phyloP scores from a whole-genome alignment of 2,888 invertebrate species.

The Drosophila falleni region DNA sequence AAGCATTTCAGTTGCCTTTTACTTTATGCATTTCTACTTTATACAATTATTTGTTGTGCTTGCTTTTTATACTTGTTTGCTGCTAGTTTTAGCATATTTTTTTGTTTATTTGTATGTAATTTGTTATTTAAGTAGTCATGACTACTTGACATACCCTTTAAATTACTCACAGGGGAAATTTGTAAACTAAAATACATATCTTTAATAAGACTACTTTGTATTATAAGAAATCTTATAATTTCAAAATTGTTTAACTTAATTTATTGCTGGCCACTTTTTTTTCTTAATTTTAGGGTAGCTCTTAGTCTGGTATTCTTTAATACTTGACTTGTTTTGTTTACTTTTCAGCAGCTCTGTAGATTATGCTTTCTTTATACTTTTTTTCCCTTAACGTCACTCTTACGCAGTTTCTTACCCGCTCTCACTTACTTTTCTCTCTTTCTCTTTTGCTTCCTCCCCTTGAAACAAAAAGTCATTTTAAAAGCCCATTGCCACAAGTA shows the following conservation, averaged over 20 bases:
- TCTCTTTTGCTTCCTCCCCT: background rate
- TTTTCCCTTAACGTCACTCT: background rate
- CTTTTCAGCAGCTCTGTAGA: background rate
- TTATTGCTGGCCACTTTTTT: background rate
- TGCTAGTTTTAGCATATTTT: background rate
- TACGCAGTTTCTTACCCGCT: background rate
- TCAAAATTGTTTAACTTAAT: background rate
- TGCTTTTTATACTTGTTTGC: constrained; percentile 4
- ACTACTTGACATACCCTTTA: background rate
- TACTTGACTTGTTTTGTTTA: constrained; percentile 10
- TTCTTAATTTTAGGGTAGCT: background rate
- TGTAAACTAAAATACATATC: background rate
- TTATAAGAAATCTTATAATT: too few species aligned
- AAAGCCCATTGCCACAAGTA: constrained; percentile 61
- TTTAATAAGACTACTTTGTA: too few species aligned
- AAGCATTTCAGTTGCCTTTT: constrained; percentile 8
- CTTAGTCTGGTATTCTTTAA: background rate
- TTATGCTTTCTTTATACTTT: constrained; percentile 15
- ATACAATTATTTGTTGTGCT: background rate
- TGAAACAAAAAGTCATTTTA: constrained; percentile 46
- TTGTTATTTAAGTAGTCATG: background rate
- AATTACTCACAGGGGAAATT: background rate
- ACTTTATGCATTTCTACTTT: constrained; percentile 1
- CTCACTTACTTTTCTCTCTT: background rate
- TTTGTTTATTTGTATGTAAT: background rate